Conservation (phyloP, 1,140 invertebrate genomes). For the Oppia nitens region DNA sequence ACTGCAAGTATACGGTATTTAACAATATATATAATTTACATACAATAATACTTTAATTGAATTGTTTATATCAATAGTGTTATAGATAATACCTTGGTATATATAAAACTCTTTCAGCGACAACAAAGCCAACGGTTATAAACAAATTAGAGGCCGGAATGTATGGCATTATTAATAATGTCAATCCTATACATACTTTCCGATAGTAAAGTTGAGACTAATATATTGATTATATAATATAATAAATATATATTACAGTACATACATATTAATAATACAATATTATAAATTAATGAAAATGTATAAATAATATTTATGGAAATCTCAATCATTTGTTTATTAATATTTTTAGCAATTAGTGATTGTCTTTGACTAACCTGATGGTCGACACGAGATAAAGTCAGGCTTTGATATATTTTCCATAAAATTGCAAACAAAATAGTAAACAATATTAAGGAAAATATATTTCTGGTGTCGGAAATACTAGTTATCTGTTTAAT, state of each 20-base stretch:
- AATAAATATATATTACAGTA: too few relatives aligned
- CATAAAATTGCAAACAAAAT: background rate
- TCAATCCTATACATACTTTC: background rate
- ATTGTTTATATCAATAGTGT: too few relatives aligned
- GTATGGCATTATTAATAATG: constrained; percentile 54
- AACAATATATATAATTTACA: too few relatives aligned
- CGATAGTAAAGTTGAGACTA: too few relatives aligned
- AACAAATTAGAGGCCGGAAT: constrained; percentile 90
- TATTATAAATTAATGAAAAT: too few relatives aligned
- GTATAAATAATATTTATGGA: background rate
- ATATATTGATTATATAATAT: too few relatives aligned
- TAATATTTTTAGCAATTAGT: background rate
- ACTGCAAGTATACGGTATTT: constrained; percentile 20
- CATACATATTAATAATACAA: too few relatives aligned
- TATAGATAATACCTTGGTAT: constrained; percentile 49
- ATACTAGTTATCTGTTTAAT: constrained; percentile 32
- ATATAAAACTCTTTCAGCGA: constrained; percentile 87
- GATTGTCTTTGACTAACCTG: background rate
- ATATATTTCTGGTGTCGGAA: constrained; percentile 31
- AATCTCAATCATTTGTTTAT: background rate
- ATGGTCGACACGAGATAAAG: background rate
- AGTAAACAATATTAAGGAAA: constrained; percentile 6
- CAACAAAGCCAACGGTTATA: constrained; percentile 91
- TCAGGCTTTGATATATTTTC: background rate
- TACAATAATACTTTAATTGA: too few relatives aligned